These are phyloP conservation scores for Zenarchopterus dispar DNA, from an alignment of 2,797 vertebrate species.

Conservation along the genomic window DNA sequence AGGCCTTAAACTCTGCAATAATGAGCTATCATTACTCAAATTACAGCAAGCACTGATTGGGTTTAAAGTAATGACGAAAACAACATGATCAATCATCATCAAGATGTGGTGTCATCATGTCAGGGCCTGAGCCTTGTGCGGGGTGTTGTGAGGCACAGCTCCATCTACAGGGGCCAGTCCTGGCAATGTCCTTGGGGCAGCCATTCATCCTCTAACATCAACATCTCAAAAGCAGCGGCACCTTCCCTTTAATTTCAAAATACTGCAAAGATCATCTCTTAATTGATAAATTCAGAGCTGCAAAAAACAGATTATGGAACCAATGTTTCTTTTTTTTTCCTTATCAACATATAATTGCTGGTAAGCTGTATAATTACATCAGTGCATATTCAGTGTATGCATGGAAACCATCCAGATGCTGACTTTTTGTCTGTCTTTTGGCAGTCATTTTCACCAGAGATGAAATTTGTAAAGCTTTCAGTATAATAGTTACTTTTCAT, in stretches of 20 bases:
- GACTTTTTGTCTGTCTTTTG: constrained; percentile 65
- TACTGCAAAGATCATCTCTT: constrained; percentile 5
- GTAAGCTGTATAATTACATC: constrained; percentile 39
- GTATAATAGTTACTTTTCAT: constrained; percentile 73
- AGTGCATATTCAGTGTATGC: constrained; percentile 24
- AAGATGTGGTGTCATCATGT: constrained; percentile 88
- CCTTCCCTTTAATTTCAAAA: constrained; percentile 53
- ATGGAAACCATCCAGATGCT: constrained; percentile 52
- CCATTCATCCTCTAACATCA: constrained; percentile 73
- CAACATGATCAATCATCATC: constrained; percentile 99
- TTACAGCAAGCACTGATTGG: constrained; percentile 98
- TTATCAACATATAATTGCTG: constrained; percentile 45
- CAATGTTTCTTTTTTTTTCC: constrained; percentile 35
- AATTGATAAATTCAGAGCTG: constrained; percentile 36
- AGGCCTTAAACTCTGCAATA: constrained; percentile 97
- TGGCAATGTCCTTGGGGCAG: constrained; percentile 75
- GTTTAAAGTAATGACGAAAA: constrained; percentile 99
- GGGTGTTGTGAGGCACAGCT: constrained; percentile 84
- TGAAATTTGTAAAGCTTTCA: constrained; percentile 65
- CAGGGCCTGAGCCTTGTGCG: constrained; percentile 75
- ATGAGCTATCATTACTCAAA: constrained; percentile 99
- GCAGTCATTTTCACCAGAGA: constrained; percentile 50
- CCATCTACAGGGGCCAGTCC: constrained; percentile 84
- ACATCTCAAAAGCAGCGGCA: constrained; percentile 50
- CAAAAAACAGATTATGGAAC: constrained; percentile 41